Evolutionary conservation across 2,888 invertebrate genomes (phyloP).

Genomic region (Cartodere bifasciata): DNA sequence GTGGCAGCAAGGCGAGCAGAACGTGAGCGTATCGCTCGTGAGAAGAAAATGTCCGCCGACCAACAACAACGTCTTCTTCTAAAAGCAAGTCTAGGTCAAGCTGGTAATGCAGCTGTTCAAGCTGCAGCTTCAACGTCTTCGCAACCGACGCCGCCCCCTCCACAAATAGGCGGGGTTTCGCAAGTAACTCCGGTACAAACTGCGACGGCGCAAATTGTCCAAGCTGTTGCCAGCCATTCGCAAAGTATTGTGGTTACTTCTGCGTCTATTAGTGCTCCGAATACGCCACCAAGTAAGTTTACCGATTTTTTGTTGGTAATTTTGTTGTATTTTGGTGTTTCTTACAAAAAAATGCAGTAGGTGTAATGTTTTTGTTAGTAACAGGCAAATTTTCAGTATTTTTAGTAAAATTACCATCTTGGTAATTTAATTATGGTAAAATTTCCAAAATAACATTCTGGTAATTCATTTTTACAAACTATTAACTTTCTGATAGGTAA

Average conservation of each 20-base stretch:
- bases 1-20: constrained; percentile 72
- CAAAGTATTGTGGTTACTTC: constrained; percentile 21
- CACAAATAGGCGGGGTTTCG: no score
- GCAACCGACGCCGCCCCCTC: constrained; percentile 10
- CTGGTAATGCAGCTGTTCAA: constrained; percentile 9
- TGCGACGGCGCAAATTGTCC: constrained; percentile 9
- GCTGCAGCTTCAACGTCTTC: constrained; percentile 14
- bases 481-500: no score
- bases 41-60: constrained; percentile 45
- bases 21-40: constrained; percentile 74
- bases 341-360: neutral
- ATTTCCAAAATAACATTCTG: neutral
- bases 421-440: constrained; percentile 2
- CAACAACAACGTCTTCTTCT: constrained; percentile 26
- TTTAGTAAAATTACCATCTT: neutral
- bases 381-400: neutral
- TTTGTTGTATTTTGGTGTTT: no score
- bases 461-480: neutral
- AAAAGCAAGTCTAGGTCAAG: constrained; percentile 20
- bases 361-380: neutral
- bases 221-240: constrained; percentile 18
- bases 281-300: constrained; percentile 24
- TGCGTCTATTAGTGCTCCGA: constrained; percentile 34
- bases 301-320: neutral
- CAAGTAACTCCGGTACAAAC: constrained; percentile 3